Base-by-base conservation (phyloP, 2,888 invertebrate species). In the Ferdinandea cuprea region DNA sequence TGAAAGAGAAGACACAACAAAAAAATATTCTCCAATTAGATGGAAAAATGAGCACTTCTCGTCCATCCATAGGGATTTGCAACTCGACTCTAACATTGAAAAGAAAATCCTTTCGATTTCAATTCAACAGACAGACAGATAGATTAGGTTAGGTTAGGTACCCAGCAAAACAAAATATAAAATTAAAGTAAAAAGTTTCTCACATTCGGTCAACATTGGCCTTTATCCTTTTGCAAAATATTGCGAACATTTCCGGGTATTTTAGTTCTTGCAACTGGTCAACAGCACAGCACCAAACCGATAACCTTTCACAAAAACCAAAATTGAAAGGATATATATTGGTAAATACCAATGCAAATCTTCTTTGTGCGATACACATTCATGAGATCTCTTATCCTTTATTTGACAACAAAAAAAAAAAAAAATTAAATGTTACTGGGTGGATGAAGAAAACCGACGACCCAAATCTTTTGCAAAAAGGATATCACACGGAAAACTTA, bases 401-500 rank as follows among this genome's bases (percentile, higher is more conserved):
- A 74, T 79, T 79, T 68, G 54, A 50, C 35, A 69, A 56, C 74
- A 50, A 58, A 73, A 59, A 30, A 66, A 56, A 80, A 50, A 58
- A 73, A 59, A 30, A 66, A 59, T 66, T 74, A 68, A 68, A 76
- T 58, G 69, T 68, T 74, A 56, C 68, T 79, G 54, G 19, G 8
- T 40, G 59, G 59, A 61, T 40, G 61, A 48, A 50, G 66, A 56
- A 50, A 56, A 17, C n/a, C n/a, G n/a, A n/a, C 8, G 11, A 48
- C 52, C 56, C 9, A 71, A 81, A 59, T 71, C 65, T 69, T 56
- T 71, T 46, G 40, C 3, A 48, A 66, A 72, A 77, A 72, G 77
- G 71, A 72, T 81, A 81, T 77, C 77, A 81, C 81, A 77, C 54
- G 71, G 69, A 58, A 77, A 77, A 77, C 81, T 81, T 81, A 81